A percentile compares a stretch with the other conserved stretches of the same genome.
Conservation (phyloP, 2,888 invertebrate genomes). For the Alentia gelatinosa region DNA sequence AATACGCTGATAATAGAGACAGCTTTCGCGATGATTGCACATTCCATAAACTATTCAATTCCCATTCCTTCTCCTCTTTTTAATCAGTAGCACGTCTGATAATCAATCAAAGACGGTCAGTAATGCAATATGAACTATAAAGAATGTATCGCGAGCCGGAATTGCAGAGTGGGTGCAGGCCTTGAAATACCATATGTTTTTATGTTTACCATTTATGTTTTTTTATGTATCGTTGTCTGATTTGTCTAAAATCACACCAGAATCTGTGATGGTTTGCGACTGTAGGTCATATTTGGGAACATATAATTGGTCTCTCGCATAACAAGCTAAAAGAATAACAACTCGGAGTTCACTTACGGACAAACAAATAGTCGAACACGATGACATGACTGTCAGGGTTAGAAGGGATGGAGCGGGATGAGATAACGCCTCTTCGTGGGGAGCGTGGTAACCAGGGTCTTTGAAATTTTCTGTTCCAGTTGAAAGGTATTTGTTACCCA, state of each 20-base stretch:
- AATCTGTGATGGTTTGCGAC: neutral
- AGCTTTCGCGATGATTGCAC: no score
- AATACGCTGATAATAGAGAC: no score
- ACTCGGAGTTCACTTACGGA: neutral
- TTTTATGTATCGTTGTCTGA: neutral
- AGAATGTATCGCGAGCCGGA: no score
- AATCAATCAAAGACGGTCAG: no score
- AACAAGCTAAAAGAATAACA: neutral
- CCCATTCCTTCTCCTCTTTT: no score
- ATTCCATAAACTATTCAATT: no score
- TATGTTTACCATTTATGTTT: neutral
- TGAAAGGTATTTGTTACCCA: no score
- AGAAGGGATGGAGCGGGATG: neutral
- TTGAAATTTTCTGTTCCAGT: no score
- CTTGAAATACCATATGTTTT: no score
- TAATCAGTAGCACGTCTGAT: no score
- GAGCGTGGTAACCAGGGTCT: neutral
- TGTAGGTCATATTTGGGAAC: neutral
- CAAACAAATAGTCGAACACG: neutral
- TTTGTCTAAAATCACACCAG: neutral
- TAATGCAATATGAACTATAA: no score
- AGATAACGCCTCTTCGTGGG: neutral
- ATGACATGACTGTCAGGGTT: neutral
- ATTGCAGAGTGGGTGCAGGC: no score
- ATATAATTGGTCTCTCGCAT: neutral